These are phyloP conservation scores for Cheilinus undulatus DNA, from an alignment of 2,113 vertebrate species.

Conservation along the genomic window DNA sequence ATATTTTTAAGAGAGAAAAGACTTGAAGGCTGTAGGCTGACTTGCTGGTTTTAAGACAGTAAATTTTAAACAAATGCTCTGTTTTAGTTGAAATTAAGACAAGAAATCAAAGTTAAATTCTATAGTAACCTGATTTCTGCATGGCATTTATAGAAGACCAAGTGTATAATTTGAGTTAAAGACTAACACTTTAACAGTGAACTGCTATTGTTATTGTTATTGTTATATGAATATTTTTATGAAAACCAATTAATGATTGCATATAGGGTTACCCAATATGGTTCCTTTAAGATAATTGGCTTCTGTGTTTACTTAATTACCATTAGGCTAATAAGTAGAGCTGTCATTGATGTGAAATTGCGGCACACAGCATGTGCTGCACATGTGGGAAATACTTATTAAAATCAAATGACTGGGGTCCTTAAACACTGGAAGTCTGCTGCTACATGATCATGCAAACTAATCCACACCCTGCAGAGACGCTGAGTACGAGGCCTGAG, in stretches of 20 bases:
- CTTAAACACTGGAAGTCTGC: constrained; percentile 19
- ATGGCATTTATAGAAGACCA: not conserved
- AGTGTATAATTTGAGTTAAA: not conserved
- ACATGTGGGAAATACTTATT: not conserved
- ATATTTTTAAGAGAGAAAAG: too few species aligned
- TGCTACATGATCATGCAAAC: constrained; percentile 42
- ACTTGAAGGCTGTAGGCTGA: too few species aligned
- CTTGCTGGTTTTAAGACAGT: too few species aligned
- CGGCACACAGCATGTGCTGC: not conserved
- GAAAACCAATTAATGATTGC: too few species aligned
- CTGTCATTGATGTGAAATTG: constrained; percentile 22
- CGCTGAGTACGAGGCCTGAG: constrained; percentile 1
- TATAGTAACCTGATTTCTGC: too few species aligned
- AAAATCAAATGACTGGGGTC: constrained; percentile 29
- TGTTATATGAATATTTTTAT: too few species aligned
- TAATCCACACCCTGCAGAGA: constrained; percentile 40
- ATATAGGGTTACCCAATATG: not conserved
- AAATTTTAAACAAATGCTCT: too few species aligned
- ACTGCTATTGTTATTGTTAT: too few species aligned
- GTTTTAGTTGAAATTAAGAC: too few species aligned
- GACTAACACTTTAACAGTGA: not conserved
- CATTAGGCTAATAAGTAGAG: not conserved
- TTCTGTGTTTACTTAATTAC: not conserved
- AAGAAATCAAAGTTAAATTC: too few species aligned
- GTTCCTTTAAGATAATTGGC: not conserved